Evolutionary conservation across 2,888 invertebrate species (phyloP), one percentile per base, ranked within the genome.

Genomic region (Ormyrus thymus): DNA sequence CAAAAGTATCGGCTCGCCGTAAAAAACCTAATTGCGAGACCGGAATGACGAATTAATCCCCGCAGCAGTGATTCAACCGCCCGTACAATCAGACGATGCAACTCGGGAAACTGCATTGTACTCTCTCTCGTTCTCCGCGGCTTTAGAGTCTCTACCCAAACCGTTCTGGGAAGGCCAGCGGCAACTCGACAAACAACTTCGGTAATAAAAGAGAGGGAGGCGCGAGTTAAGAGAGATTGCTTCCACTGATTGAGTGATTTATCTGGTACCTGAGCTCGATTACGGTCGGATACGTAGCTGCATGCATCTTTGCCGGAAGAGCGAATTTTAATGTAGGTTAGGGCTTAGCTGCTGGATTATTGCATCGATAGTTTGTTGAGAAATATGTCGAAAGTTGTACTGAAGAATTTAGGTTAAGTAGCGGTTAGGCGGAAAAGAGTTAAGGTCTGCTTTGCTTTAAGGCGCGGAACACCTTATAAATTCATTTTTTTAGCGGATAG

Each of bases 181-280:
- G 8, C 43, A 70, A 70, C 70, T 75, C 66, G 61, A 75, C 61
- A 10, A 74, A 56, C 56, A 65, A 76, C 59, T 79, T 72, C 9
- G 51, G 66, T 29, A 65, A 58, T 73, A 58, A 64, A 74, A 68
- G 68, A 61, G 58, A 70, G 11, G 45, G 45, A n/a, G 11, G 55
- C 7, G 10, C 10, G 9, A 6, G 15, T 5, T 43, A 6, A 58
- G 46, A 51, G 53, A 74, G 78, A 65, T 79, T 65, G 70, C 29
- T 50, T 50, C 53, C n/a, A 61, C 72, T 74, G 70, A 75, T 66
- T 65, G 68, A 78, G 58, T 74, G 74, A 70, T 78, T 78, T 69
- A 78, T 74, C 51, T 13, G 61, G 56, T 64, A 15, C 46, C 56
- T 69, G 51, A 66, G 50, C n/a, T 51, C 56, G 62, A 73, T 61